Evolutionary conservation across 2,888 invertebrate genomes (phyloP).

Genomic region (Hybos culiciformis): DNA sequence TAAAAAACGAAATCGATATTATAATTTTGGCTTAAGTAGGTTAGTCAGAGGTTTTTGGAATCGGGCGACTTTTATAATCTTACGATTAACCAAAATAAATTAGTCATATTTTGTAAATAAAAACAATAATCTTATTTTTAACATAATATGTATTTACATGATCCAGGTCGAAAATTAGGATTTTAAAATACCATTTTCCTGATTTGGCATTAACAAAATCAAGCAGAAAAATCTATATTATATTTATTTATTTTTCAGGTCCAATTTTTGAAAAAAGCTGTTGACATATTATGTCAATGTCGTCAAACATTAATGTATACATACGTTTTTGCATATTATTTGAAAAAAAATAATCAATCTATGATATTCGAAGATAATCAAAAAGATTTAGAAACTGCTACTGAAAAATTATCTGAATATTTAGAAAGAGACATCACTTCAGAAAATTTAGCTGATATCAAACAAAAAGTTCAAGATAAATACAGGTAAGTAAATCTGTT

Average conservation of each 20-base stretch:
- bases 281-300: slow-evolving; percentile 92
- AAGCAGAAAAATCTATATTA: too few species aligned
- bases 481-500: slow-evolving; percentile 52
- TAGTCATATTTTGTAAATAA: too few species aligned
- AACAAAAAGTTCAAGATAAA: slow-evolving; percentile 98
- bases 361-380: slow-evolving; percentile 99
- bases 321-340: slow-evolving; percentile 97
- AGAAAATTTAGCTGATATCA: slow-evolving; percentile 92
- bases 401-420: slow-evolving; percentile 93
- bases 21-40: too few species aligned
- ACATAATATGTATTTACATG: too few species aligned
- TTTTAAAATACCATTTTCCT: too few species aligned
- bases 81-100: too few species aligned
- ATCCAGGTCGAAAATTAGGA: too few species aligned
- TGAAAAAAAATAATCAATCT: slow-evolving; percentile 95
- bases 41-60: too few species aligned
- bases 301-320: slow-evolving; percentile 98
- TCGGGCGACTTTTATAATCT: too few species aligned
- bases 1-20: too few species aligned
- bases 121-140: too few species aligned
- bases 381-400: slow-evolving; percentile 93
- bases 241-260: slow-evolving; percentile 56
- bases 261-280: slow-evolving; percentile 95
- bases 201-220: too few species aligned
- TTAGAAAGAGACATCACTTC: slow-evolving; percentile 95